Conservation (phyloP, 37 sponge, comb jelly and placozoan genomes). For the Halisarca cf. caerulea region DNA sequence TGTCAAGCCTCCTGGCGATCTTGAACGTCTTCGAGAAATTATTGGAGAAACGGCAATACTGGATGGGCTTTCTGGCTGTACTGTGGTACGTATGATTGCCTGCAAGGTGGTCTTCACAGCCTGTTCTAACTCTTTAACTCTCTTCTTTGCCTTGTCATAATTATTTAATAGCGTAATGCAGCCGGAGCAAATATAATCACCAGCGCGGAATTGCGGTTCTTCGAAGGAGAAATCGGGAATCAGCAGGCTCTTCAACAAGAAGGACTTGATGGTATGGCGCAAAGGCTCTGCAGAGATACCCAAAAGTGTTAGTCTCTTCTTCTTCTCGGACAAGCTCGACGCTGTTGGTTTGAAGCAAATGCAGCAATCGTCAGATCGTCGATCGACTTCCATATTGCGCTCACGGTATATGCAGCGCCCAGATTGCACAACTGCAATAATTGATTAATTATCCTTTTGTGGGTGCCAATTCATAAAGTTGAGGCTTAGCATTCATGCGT, state of each 20-base stretch:
- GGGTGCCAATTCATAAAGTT: too few relatives aligned
- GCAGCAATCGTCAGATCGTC: constrained; percentile 10
- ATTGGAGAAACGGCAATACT: background rate
- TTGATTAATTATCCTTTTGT: too few relatives aligned
- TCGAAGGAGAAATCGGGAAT: constrained; percentile 25
- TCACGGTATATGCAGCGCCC: too few relatives aligned
- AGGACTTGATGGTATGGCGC: constrained; percentile 1
- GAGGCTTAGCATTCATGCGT: too few relatives aligned
- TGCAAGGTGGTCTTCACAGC: background rate
- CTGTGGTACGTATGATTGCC: background rate
- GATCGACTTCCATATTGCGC: constrained; percentile 21
- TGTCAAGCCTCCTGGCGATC: background rate
- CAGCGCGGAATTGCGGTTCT: background rate
- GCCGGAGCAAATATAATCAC: constrained; percentile 23
- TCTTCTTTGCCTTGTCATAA: constrained; percentile 16
- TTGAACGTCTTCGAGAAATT: background rate
- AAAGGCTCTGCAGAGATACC: constrained; percentile 14
- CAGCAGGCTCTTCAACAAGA: background rate
- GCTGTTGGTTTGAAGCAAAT: constrained; percentile 22
- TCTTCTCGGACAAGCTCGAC: constrained; percentile 13
- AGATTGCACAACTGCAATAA: too few relatives aligned
- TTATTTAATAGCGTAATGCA: constrained; percentile 16
- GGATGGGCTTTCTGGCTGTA: background rate
- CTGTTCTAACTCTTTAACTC: constrained; percentile 17
- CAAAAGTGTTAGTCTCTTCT: background rate